These are phyloP conservation scores for Darevskia nairensis DNA, from an alignment of 2,797 vertebrate species.

Conservation along the genomic window DNA sequence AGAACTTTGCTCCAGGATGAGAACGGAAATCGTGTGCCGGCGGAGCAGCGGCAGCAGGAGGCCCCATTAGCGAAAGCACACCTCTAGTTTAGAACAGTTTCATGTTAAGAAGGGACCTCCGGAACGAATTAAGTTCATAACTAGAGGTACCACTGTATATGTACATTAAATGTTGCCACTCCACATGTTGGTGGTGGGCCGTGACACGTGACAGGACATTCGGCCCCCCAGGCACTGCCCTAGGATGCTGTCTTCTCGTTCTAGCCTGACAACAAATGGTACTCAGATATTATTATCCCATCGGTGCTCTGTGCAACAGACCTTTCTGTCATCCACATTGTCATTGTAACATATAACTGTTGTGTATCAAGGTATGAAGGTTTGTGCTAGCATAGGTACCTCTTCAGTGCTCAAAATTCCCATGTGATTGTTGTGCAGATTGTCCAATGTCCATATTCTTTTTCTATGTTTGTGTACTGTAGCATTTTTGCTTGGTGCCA, in stretches of 20 bases:
- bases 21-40: too few relatives aligned
- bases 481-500: conserved; percentile 9
- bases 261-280: not conserved
- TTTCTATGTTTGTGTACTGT: not conserved
- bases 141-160: too few relatives aligned
- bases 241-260: not conserved
- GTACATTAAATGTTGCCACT: not conserved
- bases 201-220: not conserved
- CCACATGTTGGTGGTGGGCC: not conserved
- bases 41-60: too few relatives aligned
- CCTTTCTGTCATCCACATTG: not conserved
- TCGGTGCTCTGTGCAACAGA: not conserved
- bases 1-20: too few relatives aligned
- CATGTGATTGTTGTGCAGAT: not conserved
- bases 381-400: not conserved
- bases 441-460: not conserved
- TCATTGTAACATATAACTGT: not conserved
- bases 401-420: not conserved
- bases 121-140: too few relatives aligned
- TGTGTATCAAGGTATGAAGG: not conserved
- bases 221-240: too few relatives aligned
- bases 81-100: too few relatives aligned
- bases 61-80: too few relatives aligned
- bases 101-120: too few relatives aligned
- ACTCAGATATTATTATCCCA: not conserved